Evolutionary conservation across 2,113 vertebrate species (phyloP).

Genomic region (Amphilophus citrinellus): DNA sequence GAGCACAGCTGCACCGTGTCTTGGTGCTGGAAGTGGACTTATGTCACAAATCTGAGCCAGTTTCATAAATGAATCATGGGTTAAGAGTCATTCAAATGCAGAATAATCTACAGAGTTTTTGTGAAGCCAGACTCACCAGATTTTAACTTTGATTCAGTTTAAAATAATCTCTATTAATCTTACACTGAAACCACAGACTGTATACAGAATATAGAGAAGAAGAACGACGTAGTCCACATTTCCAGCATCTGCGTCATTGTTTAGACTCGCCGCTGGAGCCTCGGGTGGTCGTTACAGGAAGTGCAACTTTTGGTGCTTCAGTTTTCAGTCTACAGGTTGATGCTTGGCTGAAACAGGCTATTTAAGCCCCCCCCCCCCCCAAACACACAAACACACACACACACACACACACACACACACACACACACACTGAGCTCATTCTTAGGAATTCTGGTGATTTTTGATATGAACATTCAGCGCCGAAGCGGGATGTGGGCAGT

Average conservation of each 20-base stretch:
- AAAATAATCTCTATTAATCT: background rate
- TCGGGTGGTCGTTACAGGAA: background rate
- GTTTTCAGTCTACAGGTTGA: no score
- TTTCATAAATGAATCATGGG: background rate
- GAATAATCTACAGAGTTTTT: background rate
- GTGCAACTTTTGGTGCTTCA: background rate
- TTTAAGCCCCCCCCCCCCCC: no score
- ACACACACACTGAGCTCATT: no score
- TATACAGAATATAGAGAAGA: background rate
- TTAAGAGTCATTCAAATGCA: background rate
- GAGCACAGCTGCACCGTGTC: background rate
- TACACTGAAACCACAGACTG: background rate
- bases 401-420: no score
- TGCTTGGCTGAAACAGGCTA: no score
- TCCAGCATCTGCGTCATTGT: no score
- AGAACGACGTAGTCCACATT: background rate
- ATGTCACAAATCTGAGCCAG: background rate
- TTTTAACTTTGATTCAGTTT: no score
- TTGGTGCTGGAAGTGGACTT: rapidly evolving
- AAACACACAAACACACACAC: no score
- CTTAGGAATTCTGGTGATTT: no score
- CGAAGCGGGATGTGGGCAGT: no score
- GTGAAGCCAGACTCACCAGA: background rate
- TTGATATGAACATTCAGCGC: no score
- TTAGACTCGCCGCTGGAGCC: background rate